phyloP scores from a whole-genome alignment of 1,140 invertebrate genomes.

The Drosophila simulans region DNA sequence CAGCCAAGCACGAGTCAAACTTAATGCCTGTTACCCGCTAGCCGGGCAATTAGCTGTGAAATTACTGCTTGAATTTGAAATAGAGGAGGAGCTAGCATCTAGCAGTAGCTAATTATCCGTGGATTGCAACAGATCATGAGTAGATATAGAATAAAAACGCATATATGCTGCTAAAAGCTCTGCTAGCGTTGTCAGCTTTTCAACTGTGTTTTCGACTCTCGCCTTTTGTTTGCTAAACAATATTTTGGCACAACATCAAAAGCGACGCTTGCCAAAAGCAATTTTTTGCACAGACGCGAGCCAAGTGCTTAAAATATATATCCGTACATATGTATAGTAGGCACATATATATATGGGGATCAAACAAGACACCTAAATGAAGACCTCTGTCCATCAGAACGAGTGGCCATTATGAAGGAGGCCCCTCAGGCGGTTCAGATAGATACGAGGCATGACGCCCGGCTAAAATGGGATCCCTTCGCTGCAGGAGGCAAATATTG shows the following conservation, averaged over 20 bases:
- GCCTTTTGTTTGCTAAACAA: conserved; percentile 77
- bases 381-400: conserved; percentile 60
- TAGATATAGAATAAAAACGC: conserved; percentile 7
- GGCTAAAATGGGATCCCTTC: conserved; percentile 30
- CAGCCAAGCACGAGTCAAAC: conserved; percentile 59
- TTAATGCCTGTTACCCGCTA: conserved; percentile 17
- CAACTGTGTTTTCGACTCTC: conserved; percentile 33
- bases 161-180: conserved; percentile 30
- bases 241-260: conserved; percentile 78
- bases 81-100: conserved; percentile 3
- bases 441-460: conserved; percentile 67
- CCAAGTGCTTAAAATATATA: conserved; percentile 45
- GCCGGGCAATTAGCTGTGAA: conserved; percentile 52
- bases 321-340: conserved; percentile 18
- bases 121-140: conserved; percentile 33
- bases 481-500: conserved; percentile 38
- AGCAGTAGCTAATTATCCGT: conserved; percentile 29
- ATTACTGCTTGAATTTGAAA: conserved; percentile 29
- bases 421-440: conserved; percentile 40
- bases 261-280: conserved; percentile 76
- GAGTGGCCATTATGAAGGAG: conserved; percentile 45
- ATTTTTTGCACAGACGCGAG: conserved; percentile 66
- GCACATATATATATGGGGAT: conserved; percentile 10
- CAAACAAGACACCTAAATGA: conserved; percentile 60
- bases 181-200: conserved; percentile 52